Base-by-base conservation (phyloP, 2,797 vertebrate genomes). In the Chanos chanos region DNA sequence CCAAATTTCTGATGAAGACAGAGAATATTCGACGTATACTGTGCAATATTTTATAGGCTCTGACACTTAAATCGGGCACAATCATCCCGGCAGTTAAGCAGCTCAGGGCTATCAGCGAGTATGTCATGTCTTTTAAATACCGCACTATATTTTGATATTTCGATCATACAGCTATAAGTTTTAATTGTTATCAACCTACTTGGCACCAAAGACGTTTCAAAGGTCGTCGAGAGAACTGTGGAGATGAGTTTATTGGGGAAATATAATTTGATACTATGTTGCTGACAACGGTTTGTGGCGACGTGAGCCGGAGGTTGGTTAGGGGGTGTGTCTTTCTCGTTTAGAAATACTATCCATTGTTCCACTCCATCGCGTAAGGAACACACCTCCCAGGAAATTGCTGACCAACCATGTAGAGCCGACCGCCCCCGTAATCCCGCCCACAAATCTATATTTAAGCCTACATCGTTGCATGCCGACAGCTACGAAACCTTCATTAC, bases 311-410 rank as follows among this genome's bases (percentile, higher is more conserved):
- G 63, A 50, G 55, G 67, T 39, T 57, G 34, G 28, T 57, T 45
- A 78, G 60, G 65, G 61, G 87, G 89, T 77, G 89, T 80, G 85
- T 73, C 56, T 62, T 79, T 60, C 2, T 39, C 69, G 53, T 77
- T 81, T 77, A 79, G 83, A 80, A 82, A 85, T 56, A 80, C 78
- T 74, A 77, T 27, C 85, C 81, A 89, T 89, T 89, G 89, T 90
- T 89, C 83, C 77, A 80, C 56, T 80, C 73, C 73, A 66, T 49
- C 77, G 74, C 81, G 70, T 71, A 54, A 43, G 27, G 70, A 61
- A 58, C 65, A 79, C 82, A 61, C 81, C 84, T 74, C 76, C 37
- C 40, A 66, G 33, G 69, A 41, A 51, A 12, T 30, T 9, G 8
- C 0, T 0, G 34, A 64, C 87, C 87, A 89, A 90, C 85, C 71